Evolutionary conservation across 2,888 invertebrate genomes (phyloP), one percentile per base, ranked within the genome.

Genomic region (Stenolophus ochropezus): DNA sequence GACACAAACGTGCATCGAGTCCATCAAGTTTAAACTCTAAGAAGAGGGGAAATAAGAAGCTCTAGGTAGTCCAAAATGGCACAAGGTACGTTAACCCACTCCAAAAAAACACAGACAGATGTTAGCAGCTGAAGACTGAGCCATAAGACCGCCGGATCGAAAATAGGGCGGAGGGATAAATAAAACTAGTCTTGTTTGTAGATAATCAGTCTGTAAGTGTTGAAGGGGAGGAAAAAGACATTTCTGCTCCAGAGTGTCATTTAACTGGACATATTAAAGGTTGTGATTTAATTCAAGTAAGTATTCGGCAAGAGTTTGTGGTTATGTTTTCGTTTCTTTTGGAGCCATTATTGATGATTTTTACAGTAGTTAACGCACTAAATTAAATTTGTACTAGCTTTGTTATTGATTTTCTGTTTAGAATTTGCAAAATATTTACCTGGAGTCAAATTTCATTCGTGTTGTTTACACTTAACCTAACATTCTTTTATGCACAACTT

Each of bases 271-370:
- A 86, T 79, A 85, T 86, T 11, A 84, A 84, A 18, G 85, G 85
- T 61, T 86, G 87, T 47, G 85, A 86, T 83, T 83, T 86, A 49
- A 83, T 87, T 25, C 85, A 86, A 83, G 85, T 85, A 84, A 79
- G 77, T 80, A 71, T 6, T n/a, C 23, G 71, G 21, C n/a, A 4
- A 18, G 61, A 65, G 4, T 61, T 61, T 77, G 47, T 20, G 77
- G 77, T 77, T 77, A 77, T 58, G 65, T 77, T 73, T 20, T 21
- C 23, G 6, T 49, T 6, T 25, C 4, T 20, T 73, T 23, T 47
- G 21, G 16, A 33, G 16, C n/a, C 23, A 14, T 25, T 16, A 51
- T 16, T 51, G 51, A 14, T 51, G 5, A 51, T 51, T 51, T 51
- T 51, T 16, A 1, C 14, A 16, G 1, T 51, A 0, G 14, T 14